Percentiles rank a stretch among this genome's conserved stretches.
Evolutionary conservation across 2,888 invertebrate species (phyloP).

Genomic region (Gasteruption jaculator): DNA sequence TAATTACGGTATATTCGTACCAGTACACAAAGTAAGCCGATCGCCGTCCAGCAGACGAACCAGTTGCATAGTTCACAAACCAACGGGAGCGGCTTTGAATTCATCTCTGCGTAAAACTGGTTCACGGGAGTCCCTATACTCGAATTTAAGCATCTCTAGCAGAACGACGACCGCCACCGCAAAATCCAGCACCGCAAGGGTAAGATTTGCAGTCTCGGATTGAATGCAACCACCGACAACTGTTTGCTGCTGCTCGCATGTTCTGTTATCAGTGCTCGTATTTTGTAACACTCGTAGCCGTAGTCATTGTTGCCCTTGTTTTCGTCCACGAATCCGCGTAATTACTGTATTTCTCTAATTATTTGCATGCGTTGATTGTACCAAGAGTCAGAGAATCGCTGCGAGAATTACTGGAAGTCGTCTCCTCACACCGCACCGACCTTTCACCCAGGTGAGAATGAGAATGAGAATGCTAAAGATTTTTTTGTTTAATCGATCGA

Average conservation of each 20-base stretch:
- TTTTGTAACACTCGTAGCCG: no score
- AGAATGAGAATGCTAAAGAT: no score
- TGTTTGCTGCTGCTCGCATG: neutral
- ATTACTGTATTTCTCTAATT: no score
- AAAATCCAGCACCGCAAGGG: slow-evolving; percentile 67
- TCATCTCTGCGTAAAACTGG: slow-evolving; percentile 63
- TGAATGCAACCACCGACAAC: slow-evolving; percentile 22
- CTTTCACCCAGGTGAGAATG: no score
- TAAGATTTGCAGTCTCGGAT: slow-evolving; percentile 61
- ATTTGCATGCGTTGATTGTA: no score
- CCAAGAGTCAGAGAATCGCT: no score
- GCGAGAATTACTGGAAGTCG: no score
- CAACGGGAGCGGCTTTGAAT: slow-evolving; percentile 59
- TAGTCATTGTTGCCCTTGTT: no score
- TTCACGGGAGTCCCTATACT: slow-evolving; percentile 81
- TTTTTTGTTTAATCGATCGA: no score
- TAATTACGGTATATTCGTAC: slow-evolving; percentile 90
- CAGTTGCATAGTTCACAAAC: slow-evolving; percentile 61
- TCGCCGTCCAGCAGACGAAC: slow-evolving; percentile 73
- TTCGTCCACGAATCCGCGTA: no score
- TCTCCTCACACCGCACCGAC: no score
- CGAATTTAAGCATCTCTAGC: slow-evolving; percentile 49
- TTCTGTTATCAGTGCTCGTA: neutral
- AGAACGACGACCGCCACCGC: slow-evolving; percentile 51
- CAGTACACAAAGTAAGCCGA: slow-evolving; percentile 82